A percentile compares a stretch with the other conserved stretches of the same genome.
phyloP scores from a whole-genome alignment of 2,797 vertebrate genomes.

The Sylvia borin region DNA sequence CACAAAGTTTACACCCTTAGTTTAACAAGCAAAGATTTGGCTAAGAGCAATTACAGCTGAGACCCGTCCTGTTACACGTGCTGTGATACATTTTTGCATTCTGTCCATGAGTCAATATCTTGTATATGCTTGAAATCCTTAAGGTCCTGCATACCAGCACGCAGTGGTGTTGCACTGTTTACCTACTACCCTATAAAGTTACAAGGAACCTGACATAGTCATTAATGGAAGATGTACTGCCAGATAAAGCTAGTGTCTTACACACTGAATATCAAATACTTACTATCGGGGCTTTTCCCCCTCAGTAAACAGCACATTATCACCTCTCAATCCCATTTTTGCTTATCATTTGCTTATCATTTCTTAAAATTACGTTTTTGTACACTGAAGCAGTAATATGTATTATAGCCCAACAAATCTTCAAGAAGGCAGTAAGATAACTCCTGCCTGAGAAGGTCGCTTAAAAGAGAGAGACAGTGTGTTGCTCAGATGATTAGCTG shows the following conservation, averaged over 20 bases:
- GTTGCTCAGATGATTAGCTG: neutral
- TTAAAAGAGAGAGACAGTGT: neutral
- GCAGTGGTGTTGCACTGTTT: no score
- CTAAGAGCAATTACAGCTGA: neutral
- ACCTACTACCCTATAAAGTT: neutral
- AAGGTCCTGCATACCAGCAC: neutral
- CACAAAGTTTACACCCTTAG: neutral
- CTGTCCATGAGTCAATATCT: neutral
- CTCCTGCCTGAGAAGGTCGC: neutral
- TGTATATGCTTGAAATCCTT: neutral
- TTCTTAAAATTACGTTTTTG: neutral
- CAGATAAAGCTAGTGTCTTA: neutral
- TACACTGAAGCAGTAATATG: neutral
- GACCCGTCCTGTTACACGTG: neutral
- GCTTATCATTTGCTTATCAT: neutral
- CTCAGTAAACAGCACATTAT: neutral
- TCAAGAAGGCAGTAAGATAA: neutral
- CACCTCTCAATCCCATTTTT: neutral
- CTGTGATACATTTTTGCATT: neutral
- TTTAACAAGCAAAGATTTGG: neutral
- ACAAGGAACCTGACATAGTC: neutral
- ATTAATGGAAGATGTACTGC: neutral
- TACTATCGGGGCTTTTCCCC: rapidly evolving
- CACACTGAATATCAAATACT: neutral
- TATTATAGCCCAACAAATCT: neutral